Evolutionary conservation across 2,888 invertebrate genomes (phyloP), one percentile per base, ranked within the genome.

Genomic region (Thysanoteuthis rhombus): DNA sequence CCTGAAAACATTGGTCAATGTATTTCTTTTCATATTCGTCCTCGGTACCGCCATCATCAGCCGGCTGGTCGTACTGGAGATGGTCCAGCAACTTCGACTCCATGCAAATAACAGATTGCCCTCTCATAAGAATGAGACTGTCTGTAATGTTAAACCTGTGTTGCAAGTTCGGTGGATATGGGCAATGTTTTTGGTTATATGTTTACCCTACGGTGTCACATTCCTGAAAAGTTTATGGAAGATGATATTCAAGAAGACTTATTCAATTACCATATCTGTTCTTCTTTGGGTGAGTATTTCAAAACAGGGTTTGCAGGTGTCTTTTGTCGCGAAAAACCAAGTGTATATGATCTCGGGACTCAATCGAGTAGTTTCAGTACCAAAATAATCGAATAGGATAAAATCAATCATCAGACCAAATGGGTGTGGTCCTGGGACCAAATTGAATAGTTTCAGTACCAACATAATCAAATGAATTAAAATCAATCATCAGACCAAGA

Each of bases 101-200:
- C n/a, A n/a, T n/a, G n/a, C n/a, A n/a, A n/a, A n/a, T n/a, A n/a
- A n/a, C n/a, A n/a, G n/a, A n/a, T n/a, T n/a, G n/a, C n/a, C n/a
- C n/a, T n/a, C n/a, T n/a, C n/a, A n/a, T n/a, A n/a, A n/a, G n/a
- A n/a, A n/a, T n/a, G n/a, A n/a, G n/a, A n/a, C n/a, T n/a, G n/a
- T n/a, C n/a, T n/a, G n/a, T n/a, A n/a, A n/a, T n/a, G n/a, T n/a
- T n/a, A n/a, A n/a, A 19, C 75, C 75, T 2, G 16, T 36, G n/a
- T 2, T 75, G n/a, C 95, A 96, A 92, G 95, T 95, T 10, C 94
- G 94, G n/a, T 96, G 96, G 96, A 94, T 96, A 38, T 96, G 96
- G 96, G 94, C 95, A 5, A 89, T 96, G 19, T 94, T 95, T 42
- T 92, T 96, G 89, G 94, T 95, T 45, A 95, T 95, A 32, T 94